Percentiles rank a stretch among this genome's conserved stretches.
These are phyloP conservation scores for Loris lydekkerianus DNA, from an alignment of 2,797 vertebrate species.

Conservation along the genomic window DNA sequence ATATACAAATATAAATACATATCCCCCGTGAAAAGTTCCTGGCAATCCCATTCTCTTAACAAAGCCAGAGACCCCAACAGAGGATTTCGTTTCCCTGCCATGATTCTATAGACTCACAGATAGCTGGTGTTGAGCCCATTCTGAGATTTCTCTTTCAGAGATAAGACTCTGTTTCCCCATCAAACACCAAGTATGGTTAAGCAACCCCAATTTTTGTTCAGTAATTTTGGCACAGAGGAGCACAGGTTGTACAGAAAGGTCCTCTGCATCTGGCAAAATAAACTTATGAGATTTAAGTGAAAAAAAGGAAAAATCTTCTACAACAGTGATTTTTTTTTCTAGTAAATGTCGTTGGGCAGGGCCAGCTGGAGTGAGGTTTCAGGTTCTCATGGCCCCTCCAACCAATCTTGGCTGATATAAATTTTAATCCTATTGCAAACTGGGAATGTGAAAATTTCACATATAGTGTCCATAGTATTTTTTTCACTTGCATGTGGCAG, in stretches of 20 bases:
- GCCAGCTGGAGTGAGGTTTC: not conserved
- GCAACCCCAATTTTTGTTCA: not conserved
- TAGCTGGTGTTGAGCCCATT: not conserved
- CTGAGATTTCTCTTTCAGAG: slow-evolving; percentile 12
- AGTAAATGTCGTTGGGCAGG: not conserved
- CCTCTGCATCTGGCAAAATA: slow-evolving; percentile 54
- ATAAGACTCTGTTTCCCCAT: slow-evolving; percentile 39
- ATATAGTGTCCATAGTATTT: not conserved
- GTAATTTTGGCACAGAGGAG: not conserved
- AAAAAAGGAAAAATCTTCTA: not conserved
- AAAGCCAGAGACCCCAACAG: not conserved
- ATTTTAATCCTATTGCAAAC: not conserved
- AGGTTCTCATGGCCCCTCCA: not conserved
- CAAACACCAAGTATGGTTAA: slow-evolving; percentile 34
- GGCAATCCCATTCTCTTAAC: not conserved
- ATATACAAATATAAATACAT: not conserved
- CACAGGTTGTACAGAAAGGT: not conserved
- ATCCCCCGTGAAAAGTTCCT: slow-evolving; percentile 7
- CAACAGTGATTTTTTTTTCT: not conserved
- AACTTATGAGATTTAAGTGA: not conserved
- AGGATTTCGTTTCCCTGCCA: not conserved
- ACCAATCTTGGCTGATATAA: not conserved
- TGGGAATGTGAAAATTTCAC: slow-evolving; percentile 13
- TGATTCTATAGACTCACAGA: not conserved
- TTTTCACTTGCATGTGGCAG: not conserved